Evolutionary conservation across 1,140 invertebrate species (phyloP).

Genomic region (Trachymyrmex cornetzi): DNA sequence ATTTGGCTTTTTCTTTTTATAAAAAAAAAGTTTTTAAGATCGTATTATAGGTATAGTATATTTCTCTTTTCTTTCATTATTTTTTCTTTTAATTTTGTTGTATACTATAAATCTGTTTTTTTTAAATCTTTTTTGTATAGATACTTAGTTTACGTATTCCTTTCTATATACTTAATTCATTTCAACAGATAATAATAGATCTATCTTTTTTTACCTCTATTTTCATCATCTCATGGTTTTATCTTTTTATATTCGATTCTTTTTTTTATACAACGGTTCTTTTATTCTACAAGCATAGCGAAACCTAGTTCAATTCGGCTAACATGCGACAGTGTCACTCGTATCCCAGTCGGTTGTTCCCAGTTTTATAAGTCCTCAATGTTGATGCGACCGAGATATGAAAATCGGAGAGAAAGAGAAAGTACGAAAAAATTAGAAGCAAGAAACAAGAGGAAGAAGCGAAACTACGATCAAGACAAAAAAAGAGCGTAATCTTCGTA

Average conservation of each 20-base stretch:
- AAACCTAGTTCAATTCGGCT: slow-evolving; percentile 33
- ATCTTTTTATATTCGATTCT: neutral
- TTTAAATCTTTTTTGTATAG: neutral
- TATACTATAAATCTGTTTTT: neutral
- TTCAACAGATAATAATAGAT: slow-evolving; percentile 2
- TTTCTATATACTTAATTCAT: slow-evolving; percentile 14
- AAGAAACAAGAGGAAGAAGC: neutral
- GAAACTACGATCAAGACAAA: slow-evolving; percentile 23
- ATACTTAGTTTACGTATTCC: neutral
- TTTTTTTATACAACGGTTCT: neutral
- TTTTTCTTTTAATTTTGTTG: neutral
- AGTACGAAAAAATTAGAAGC: slow-evolving; percentile 23
- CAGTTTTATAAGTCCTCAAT: slow-evolving; percentile 63
- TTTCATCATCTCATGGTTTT: neutral
- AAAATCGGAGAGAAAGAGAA: slow-evolving; percentile 35
- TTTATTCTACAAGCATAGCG: slow-evolving; percentile 21
- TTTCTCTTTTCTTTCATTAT: neutral
- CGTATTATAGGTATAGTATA: neutral
- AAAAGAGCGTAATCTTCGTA: slow-evolving; percentile 68
- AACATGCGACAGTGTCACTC: slow-evolving; percentile 2
- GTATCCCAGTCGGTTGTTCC: slow-evolving; percentile 42
- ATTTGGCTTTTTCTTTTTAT: neutral
- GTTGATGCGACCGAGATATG: neutral
- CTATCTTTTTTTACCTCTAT: neutral
- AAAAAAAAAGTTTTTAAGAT: neutral